These are phyloP conservation scores for Nematostella vectensis DNA, from an alignment of 92 coral and sea anemone genomes.

Conservation along the genomic window DNA sequence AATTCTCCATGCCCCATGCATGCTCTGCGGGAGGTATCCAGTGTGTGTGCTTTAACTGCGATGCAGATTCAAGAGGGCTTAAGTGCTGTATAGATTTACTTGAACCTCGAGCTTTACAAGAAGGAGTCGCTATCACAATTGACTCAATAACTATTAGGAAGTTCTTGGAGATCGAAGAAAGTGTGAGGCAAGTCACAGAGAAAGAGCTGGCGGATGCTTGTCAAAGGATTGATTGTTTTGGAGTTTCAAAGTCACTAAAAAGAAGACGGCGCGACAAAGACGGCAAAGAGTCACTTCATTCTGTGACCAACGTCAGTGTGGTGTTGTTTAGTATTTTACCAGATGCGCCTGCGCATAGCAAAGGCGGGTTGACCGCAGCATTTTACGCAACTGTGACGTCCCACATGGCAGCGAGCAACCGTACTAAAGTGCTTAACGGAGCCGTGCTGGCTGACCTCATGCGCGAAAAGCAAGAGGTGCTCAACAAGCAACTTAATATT, in stretches of 20 bases:
- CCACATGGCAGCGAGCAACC: constrained; percentile 31
- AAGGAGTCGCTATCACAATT: constrained; percentile 22
- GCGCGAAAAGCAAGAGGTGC: constrained; percentile 28
- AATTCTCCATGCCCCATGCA: too few species aligned
- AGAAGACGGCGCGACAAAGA: constrained; percentile 6
- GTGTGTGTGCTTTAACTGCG: constrained; percentile 73
- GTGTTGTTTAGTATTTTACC: constrained; percentile 49
- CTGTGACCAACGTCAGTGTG: constrained; percentile 33
- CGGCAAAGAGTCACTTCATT: not conserved
- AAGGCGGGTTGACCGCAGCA: constrained; percentile 33
- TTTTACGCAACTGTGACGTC: constrained; percentile 51
- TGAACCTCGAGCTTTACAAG: constrained; percentile 8
- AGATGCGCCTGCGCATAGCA: constrained; percentile 7
- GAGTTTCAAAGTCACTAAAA: not conserved
- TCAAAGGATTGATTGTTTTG: constrained; percentile 14
- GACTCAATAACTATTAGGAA: constrained; percentile 13
- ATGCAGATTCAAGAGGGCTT: constrained; percentile 15
- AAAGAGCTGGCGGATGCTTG: constrained; percentile 32
- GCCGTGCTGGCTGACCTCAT: constrained; percentile 35
- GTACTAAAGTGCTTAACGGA: constrained; percentile 42
- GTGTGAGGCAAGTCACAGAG: constrained; percentile 7
- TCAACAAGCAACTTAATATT: constrained; percentile 44
- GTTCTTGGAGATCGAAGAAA: constrained; percentile 10
- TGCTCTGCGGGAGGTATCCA: constrained; percentile 12
- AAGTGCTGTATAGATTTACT: constrained; percentile 52